These are phyloP conservation scores for Syngnathus typhle DNA, from an alignment of 2,113 vertebrate species.

Conservation along the genomic window DNA sequence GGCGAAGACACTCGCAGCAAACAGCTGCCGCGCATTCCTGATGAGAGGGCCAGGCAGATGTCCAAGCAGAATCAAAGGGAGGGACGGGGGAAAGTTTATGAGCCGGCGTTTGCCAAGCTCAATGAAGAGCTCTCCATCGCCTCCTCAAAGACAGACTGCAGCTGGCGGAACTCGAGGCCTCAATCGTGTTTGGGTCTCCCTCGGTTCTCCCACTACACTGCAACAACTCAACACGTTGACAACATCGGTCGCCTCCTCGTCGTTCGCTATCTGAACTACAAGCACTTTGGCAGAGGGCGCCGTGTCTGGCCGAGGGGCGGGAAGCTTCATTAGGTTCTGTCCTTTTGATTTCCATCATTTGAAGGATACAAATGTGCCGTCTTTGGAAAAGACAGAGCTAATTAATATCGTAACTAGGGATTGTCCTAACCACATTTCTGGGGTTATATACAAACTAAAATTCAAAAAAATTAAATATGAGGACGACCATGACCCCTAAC, in stretches of 20 bases:
- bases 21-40: slow-evolving; percentile 98
- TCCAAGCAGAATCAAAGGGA: slow-evolving; percentile 98
- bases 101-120: slow-evolving; percentile 95
- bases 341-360: slow-evolving; percentile 13
- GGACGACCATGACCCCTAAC: neutral
- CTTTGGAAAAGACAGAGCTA: neutral
- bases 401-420: neutral
- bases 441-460: neutral
- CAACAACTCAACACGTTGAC: slow-evolving; percentile 59
- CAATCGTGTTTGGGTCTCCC: slow-evolving; percentile 67
- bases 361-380: neutral
- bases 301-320: slow-evolving; percentile 30
- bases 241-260: slow-evolving; percentile 54
- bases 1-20: slow-evolving; percentile 87
- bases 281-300: slow-evolving; percentile 42
- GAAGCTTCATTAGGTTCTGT: slow-evolving; percentile 31
- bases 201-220: slow-evolving; percentile 50
- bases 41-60: slow-evolving; percentile 95
- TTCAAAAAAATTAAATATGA: neutral
- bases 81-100: slow-evolving; percentile 86
- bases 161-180: slow-evolving; percentile 88
- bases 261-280: slow-evolving; percentile 49
- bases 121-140: slow-evolving; percentile 85
- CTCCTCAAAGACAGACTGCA: slow-evolving; percentile 89
- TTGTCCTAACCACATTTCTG: neutral